Conservation (phyloP, 2,888 invertebrate genomes). For the Torymus aiolomorphi region DNA sequence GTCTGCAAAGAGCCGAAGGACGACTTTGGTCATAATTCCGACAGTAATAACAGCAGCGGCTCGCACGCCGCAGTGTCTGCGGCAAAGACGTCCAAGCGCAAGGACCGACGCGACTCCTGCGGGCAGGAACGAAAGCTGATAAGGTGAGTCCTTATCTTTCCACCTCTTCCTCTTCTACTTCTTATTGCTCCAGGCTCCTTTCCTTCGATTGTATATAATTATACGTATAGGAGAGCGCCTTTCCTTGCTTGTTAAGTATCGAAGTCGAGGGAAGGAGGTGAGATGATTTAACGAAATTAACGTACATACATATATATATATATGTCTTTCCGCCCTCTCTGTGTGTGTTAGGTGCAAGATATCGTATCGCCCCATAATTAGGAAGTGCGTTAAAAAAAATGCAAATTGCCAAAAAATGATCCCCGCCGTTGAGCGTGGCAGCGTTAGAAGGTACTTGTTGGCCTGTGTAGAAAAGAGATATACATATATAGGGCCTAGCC, state of each 20-base stretch:
- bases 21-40: conserved; percentile 75
- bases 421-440: conserved; percentile 10
- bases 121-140: conserved; percentile 73
- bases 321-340: neutral
- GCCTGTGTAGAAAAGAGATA: conserved; percentile 20
- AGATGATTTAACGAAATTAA: too few relatives aligned
- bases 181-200: too few relatives aligned
- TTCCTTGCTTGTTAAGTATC: too few relatives aligned
- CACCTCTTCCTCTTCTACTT: too few relatives aligned
- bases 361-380: conserved; percentile 32
- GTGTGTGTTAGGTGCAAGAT: conserved; percentile 31
- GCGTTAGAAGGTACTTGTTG: conserved; percentile 25
- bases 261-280: too few relatives aligned
- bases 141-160: conserved; percentile 62
- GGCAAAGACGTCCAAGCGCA: conserved; percentile 79
- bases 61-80: conserved; percentile 77
- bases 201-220: too few relatives aligned
- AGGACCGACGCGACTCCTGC: conserved; percentile 80
- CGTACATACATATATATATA: neutral
- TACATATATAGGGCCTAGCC: conserved; percentile 9
- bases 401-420: conserved; percentile 29
- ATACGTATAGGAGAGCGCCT: too few relatives aligned
- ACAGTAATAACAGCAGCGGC: conserved; percentile 67
- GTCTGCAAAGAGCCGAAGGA: conserved; percentile 70
- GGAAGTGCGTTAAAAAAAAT: conserved; percentile 19